Evolutionary conservation across 2,888 invertebrate genomes (phyloP).

Genomic region (Drosophila aldrichi): DNA sequence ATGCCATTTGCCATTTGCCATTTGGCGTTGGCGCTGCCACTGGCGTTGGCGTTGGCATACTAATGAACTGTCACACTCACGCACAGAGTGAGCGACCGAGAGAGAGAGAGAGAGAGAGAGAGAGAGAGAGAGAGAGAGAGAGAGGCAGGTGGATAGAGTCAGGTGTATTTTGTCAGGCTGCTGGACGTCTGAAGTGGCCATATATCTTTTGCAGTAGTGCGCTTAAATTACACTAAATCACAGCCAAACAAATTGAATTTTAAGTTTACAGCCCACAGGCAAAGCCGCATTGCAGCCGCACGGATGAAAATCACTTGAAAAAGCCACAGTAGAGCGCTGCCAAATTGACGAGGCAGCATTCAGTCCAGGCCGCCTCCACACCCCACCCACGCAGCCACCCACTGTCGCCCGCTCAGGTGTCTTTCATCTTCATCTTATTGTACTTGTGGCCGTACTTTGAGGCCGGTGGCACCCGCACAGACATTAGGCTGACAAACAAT

Average conservation of each 20-base stretch:
- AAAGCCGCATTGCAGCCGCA: conserved; percentile 71
- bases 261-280: conserved; percentile 66
- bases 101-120: background rate
- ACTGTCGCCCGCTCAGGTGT: conserved; percentile 47
- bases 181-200: conserved; percentile 60
- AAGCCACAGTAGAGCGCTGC: conserved; percentile 53
- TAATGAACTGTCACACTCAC: conserved; percentile 72
- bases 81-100: conserved; percentile 8
- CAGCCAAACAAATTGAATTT: conserved; percentile 79
- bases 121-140: background rate
- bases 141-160: background rate
- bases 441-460: conserved; percentile 52
- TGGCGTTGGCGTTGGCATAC: conserved; percentile 49
- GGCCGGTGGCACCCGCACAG: conserved; percentile 56
- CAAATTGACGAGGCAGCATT: conserved; percentile 69
- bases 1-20: conserved; percentile 65
- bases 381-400: background rate
- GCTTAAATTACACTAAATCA: conserved; percentile 79
- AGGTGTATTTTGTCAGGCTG: conserved; percentile 24
- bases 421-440: conserved; percentile 77
- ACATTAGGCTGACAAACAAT: conserved; percentile 79
- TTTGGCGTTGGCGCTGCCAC: conserved; percentile 9
- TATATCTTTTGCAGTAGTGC: conserved; percentile 68
- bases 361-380: conserved; percentile 20
- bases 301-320: conserved; percentile 71